Evolutionary conservation across 2,113 vertebrate species (phyloP).

Genomic region (Otus sunia): DNA sequence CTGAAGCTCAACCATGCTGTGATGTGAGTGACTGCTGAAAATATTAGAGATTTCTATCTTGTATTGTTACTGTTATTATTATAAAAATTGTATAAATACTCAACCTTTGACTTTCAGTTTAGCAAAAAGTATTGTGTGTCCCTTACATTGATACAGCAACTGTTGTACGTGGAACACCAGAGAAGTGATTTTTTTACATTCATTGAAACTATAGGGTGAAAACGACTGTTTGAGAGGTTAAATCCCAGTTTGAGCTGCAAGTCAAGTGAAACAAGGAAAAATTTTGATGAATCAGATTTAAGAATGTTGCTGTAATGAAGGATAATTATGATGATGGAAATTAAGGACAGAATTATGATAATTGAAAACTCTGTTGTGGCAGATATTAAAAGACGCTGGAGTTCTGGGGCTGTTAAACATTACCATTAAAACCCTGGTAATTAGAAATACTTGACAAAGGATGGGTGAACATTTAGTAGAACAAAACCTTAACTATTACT

Average conservation of each 20-base stretch:
- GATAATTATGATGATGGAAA: slow-evolving; percentile 72
- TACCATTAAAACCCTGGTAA: slow-evolving; percentile 67
- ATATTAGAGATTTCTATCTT: not conserved
- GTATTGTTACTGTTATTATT: not conserved
- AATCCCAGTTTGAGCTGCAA: slow-evolving; percentile 41
- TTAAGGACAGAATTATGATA: slow-evolving; percentile 70
- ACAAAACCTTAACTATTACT: slow-evolving; percentile 1
- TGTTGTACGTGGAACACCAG: not conserved
- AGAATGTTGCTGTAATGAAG: slow-evolving; percentile 67
- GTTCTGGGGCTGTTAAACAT: slow-evolving; percentile 57
- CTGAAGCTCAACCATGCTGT: not conserved
- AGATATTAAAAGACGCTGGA: slow-evolving; percentile 67
- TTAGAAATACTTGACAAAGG: slow-evolving; percentile 58
- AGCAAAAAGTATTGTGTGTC: not conserved
- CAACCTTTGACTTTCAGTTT: not conserved
- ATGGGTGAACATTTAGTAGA: not conserved
- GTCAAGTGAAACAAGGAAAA: slow-evolving; percentile 50
- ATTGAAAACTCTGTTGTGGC: slow-evolving; percentile 70
- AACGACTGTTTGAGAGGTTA: not conserved
- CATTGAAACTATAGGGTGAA: not conserved
- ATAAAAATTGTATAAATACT: not conserved
- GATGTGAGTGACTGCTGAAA: not conserved
- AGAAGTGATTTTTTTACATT: not conserved
- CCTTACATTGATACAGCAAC: not conserved
- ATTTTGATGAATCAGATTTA: slow-evolving; percentile 67